A percentile compares a stretch with the other conserved stretches of the same genome.
phyloP scores from a whole-genome alignment of 1,140 invertebrate genomes.

The Nasonia giraulti region DNA sequence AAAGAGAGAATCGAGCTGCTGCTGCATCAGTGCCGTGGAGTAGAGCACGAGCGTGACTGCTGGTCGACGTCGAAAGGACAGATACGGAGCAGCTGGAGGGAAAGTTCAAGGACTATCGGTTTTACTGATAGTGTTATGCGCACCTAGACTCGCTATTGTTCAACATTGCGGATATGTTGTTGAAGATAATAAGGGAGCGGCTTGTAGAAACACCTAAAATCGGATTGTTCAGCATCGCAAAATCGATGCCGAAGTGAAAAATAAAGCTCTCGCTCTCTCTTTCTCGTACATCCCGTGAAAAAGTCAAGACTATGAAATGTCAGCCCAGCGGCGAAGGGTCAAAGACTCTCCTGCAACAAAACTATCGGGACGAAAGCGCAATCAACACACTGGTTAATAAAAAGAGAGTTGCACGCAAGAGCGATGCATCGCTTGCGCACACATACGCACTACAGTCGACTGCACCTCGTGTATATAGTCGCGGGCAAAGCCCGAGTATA shows the following conservation, averaged over 20 bases:
- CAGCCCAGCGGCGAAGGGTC: neutral
- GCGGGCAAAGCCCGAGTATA: neutral
- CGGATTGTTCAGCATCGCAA: no score
- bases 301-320: neutral
- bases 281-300: neutral
- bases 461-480: neutral
- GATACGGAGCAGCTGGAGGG: neutral
- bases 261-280: neutral
- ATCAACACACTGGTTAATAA: neutral
- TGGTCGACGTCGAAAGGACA: conserved; percentile 13
- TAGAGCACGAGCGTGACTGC: neutral
- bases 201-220: neutral
- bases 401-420: neutral
- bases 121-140: neutral
- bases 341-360: neutral
- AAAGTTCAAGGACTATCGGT: neutral
- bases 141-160: no score
- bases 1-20: neutral
- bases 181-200: neutral
- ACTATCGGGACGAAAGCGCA: neutral
- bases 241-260: neutral
- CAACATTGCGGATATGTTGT: no score
- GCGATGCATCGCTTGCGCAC: no score
- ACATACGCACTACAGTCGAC: neutral
- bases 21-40: neutral